Percentiles rank a stretch among this genome's conserved stretches.
Conservation (phyloP, 2,797 vertebrate genomes). For the Etheostoma nigrum region DNA sequence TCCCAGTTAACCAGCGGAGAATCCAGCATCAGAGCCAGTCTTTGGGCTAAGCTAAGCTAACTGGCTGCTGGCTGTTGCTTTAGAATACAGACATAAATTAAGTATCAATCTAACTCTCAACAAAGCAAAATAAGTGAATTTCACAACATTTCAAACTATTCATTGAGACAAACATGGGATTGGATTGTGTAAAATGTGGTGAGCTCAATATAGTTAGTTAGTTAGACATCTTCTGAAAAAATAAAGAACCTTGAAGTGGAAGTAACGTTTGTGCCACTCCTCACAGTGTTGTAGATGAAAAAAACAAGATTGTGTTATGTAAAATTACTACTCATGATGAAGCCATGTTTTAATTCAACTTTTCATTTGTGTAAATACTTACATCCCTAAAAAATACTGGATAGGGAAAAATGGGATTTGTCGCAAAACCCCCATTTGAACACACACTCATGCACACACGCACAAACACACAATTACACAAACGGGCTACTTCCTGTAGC, state of each 20-base stretch:
- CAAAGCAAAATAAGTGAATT: neutral
- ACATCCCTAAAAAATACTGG: neutral
- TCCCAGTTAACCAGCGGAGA: neutral
- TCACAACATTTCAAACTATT: neutral
- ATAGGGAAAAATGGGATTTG: neutral
- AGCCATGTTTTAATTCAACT: neutral
- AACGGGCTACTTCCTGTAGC: conserved; percentile 55
- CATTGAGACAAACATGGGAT: neutral
- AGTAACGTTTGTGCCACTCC: neutral
- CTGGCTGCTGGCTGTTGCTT: neutral
- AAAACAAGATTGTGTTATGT: neutral
- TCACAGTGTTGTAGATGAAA: neutral
- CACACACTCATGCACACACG: neutral
- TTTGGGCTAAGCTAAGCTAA: conserved; percentile 1
- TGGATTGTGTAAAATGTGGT: neutral
- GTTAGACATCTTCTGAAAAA: neutral
- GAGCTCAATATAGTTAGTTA: neutral
- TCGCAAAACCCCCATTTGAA: too few relatives aligned
- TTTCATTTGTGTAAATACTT: neutral
- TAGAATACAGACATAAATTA: neutral
- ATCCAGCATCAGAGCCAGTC: neutral
- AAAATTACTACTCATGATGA: neutral
- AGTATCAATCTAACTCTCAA: neutral
- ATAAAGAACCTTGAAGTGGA: neutral
- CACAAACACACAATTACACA: conserved; percentile 2